Conservation (phyloP, 30 jellyfish, hydroid and myxozoan species). For the Aurelia coerulea region DNA sequence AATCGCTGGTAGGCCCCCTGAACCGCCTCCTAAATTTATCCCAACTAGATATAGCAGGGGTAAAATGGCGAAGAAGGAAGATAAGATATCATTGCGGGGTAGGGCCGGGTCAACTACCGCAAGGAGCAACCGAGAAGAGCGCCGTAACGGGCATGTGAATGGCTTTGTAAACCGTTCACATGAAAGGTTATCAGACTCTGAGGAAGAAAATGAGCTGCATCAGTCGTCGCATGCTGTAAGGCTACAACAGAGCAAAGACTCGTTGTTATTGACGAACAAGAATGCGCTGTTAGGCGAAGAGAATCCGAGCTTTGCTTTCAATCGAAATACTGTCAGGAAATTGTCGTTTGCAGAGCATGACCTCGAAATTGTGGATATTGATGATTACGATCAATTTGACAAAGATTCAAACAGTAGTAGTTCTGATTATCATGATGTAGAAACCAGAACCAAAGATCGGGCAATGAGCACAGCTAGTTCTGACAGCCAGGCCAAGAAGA, state of each 20-base stretch:
- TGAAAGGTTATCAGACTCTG: constrained; percentile 21
- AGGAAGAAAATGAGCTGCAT: constrained; percentile 55
- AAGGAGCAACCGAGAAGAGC: constrained; percentile 5
- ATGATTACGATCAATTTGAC: constrained; percentile 23
- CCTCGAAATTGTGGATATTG: constrained; percentile 57
- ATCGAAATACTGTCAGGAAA: constrained; percentile 7
- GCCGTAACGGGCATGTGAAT: constrained; percentile 24
- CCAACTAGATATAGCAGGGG: constrained; percentile 75
- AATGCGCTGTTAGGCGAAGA: constrained; percentile 39
- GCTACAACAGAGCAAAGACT: constrained; percentile 43
- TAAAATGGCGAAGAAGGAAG: constrained; percentile 52
- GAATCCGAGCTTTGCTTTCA: background rate
- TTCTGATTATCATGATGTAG: no score
- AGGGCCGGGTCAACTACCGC: background rate
- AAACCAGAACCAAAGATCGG: background rate
- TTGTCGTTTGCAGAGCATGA: constrained; percentile 44
- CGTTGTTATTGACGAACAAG: constrained; percentile 46
- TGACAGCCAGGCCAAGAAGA: constrained; percentile 26
- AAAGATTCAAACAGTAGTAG: background rate
- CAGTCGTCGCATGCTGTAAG: constrained; percentile 69
- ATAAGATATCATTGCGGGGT: constrained; percentile 14
- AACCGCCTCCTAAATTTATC: constrained; percentile 85
- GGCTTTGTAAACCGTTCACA: constrained; percentile 38
- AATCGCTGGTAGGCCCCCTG: constrained; percentile 87
- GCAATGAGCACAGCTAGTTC: constrained; percentile 27